phyloP scores from a whole-genome alignment of 2,888 invertebrate species.

The Oconnorella tubifera region DNA sequence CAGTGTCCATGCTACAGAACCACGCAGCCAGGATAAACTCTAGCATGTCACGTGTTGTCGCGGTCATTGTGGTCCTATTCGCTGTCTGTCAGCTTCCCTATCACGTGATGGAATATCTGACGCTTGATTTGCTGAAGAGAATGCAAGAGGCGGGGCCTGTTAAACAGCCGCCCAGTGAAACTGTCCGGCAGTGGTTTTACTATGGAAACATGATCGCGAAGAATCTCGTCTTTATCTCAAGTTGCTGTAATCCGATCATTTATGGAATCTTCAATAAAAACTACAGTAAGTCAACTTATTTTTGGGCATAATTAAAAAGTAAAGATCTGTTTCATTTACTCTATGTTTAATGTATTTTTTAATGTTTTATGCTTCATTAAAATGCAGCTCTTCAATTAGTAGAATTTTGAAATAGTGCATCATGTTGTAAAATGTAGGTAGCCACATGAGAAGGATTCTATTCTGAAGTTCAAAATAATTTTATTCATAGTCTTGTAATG shows the following conservation, averaged over 20 bases:
- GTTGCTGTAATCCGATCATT: conserved; percentile 15
- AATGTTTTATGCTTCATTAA: too few relatives aligned
- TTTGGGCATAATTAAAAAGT: too few relatives aligned
- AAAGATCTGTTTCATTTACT: too few relatives aligned
- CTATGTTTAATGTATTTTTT: too few relatives aligned
- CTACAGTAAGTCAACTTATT: conserved; percentile 11
- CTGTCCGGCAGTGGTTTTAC: conserved; percentile 4
- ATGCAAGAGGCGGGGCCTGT: neutral
- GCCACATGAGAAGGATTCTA: too few relatives aligned
- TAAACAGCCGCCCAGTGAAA: neutral
- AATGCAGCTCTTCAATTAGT: too few relatives aligned
- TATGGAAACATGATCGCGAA: conserved; percentile 8
- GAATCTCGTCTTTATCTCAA: conserved; percentile 11
- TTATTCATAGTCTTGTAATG: too few relatives aligned
- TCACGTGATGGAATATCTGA: conserved; percentile 1
- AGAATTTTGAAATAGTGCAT: too few relatives aligned
- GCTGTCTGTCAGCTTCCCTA: conserved; percentile 13
- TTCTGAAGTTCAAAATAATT: too few relatives aligned
- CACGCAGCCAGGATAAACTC: neutral
- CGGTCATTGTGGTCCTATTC: conserved; percentile 8
- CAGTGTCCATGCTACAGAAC: neutral
- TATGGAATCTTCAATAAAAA: conserved; percentile 14
- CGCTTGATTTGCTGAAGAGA: conserved; percentile 3
- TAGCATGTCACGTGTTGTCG: conserved; percentile 3
- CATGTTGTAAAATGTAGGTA: too few relatives aligned